Conservation (phyloP, 1,140 invertebrate species). For the Meloidogyne chitwoodi region DNA sequence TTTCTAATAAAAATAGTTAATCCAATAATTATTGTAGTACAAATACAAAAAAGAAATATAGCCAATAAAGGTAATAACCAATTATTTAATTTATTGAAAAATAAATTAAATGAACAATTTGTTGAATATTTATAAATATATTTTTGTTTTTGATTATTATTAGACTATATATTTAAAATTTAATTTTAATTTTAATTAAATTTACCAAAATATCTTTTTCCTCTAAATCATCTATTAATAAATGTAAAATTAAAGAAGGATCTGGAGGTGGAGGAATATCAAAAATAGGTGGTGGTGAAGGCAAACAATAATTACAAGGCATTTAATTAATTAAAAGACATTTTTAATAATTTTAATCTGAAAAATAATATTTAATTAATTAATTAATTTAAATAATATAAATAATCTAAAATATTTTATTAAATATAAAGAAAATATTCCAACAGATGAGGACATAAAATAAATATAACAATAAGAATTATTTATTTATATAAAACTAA, state of each 20-base stretch:
- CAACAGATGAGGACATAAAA: not conserved
- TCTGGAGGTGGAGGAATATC: constrained; percentile 23
- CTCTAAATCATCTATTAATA: constrained; percentile 19
- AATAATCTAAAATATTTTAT: not conserved
- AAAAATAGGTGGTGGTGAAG: constrained; percentile 12
- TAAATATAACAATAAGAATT: not conserved
- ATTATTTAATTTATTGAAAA: not conserved
- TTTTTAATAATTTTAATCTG: not conserved
- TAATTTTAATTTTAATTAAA: too few relatives aligned
- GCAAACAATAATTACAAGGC: constrained; percentile 3
- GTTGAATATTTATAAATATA: too few relatives aligned
- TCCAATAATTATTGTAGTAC: not conserved
- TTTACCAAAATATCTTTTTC: too few relatives aligned
- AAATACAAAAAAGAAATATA: not conserved
- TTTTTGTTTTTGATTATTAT: too few relatives aligned
- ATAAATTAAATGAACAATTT: not conserved
- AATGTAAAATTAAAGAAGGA: constrained; percentile 20
- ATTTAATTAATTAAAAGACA: not conserved
- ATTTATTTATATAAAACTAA: not conserved
- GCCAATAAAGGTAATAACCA: not conserved
- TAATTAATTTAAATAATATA: too few relatives aligned
- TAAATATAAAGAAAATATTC: not conserved
- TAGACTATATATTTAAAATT: too few relatives aligned
- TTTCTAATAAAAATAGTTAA: not conserved
- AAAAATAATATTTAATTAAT: not conserved